Conservation (phyloP, 2,113 vertebrate genomes). For the Danionella cerebrum region DNA sequence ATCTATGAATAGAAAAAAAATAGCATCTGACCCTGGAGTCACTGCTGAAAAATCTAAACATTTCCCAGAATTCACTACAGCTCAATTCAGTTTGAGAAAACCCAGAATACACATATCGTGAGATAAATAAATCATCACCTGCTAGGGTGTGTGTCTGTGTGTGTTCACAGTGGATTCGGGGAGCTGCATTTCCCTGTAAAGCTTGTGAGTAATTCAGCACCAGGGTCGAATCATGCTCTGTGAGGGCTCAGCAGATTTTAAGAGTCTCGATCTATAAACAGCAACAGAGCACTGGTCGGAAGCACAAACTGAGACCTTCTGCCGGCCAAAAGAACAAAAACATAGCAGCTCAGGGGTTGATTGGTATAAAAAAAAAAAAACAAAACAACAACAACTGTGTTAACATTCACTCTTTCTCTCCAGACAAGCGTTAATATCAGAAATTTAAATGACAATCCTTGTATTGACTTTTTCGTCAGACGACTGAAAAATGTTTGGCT, state of each 20-base stretch:
- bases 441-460: too few species aligned
- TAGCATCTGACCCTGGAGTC: too few species aligned
- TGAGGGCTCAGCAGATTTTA: slow-evolving; percentile 55
- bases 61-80: not conserved
- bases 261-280: slow-evolving; percentile 54
- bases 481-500: too few species aligned
- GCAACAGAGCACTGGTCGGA: slow-evolving; percentile 40
- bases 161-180: slow-evolving; percentile 17
- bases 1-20: too few species aligned
- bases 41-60: too few species aligned
- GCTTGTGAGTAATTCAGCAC: slow-evolving; percentile 50
- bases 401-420: too few species aligned
- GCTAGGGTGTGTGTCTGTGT: not conserved
- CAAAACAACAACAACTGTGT: too few species aligned
- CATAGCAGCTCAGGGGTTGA: too few species aligned
- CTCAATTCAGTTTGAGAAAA: not conserved
- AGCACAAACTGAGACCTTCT: slow-evolving; percentile 2
- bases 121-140: not conserved
- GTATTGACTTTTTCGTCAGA: too few species aligned
- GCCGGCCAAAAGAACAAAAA: not conserved
- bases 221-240: slow-evolving; percentile 42
- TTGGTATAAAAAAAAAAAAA: too few species aligned
- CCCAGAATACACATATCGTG: not conserved
- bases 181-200: slow-evolving; percentile 37
- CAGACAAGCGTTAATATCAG: too few species aligned